A percentile compares a stretch with the other conserved stretches of the same genome.
phyloP scores from a whole-genome alignment of 2,888 invertebrate species.

The Drosophila gaucha region DNA sequence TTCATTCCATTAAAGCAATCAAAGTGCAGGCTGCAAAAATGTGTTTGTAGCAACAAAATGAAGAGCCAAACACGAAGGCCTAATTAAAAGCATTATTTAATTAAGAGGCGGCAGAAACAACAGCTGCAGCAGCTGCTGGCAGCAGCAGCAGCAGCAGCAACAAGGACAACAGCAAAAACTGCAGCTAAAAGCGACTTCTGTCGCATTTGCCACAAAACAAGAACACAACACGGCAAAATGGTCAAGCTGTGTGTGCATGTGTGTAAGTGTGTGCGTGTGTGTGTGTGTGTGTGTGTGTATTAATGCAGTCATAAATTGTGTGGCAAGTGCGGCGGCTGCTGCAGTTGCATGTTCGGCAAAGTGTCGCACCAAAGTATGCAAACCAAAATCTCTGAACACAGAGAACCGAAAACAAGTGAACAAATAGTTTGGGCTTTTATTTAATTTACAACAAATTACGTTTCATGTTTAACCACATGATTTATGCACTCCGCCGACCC shows the following conservation, averaged over 20 bases:
- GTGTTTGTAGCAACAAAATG: conserved; percentile 40
- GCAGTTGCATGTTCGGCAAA: conserved; percentile 57
- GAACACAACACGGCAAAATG: conserved; percentile 42
- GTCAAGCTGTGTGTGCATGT: conserved; percentile 29
- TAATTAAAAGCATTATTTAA: conserved; percentile 77
- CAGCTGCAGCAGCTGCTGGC: conserved; percentile 33
- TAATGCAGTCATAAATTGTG: conserved; percentile 76
- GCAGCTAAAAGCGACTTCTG: conserved; percentile 43
- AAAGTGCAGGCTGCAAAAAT: conserved; percentile 35
- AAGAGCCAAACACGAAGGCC: conserved; percentile 58
- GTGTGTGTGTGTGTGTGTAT: conserved; percentile 39
- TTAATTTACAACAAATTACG: conserved; percentile 76
- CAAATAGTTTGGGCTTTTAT: conserved; percentile 67
- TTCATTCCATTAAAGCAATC: conserved; percentile 42
- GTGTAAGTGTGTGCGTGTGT: conserved; percentile 13
- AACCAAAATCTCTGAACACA: conserved; percentile 45
- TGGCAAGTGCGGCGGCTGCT: conserved; percentile 63
- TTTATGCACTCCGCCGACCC: conserved; percentile 63
- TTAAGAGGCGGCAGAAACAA: conserved; percentile 67
- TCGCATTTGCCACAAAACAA: conserved; percentile 72
- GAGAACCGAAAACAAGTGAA: conserved; percentile 39
- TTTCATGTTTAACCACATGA: conserved; percentile 75
- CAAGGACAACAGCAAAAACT: conserved; percentile 22
- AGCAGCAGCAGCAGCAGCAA: conserved; percentile 22
- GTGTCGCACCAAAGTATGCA: conserved; percentile 59